Evolutionary conservation across 2,797 vertebrate genomes (phyloP).

Genomic region (Galaxias olidus): DNA sequence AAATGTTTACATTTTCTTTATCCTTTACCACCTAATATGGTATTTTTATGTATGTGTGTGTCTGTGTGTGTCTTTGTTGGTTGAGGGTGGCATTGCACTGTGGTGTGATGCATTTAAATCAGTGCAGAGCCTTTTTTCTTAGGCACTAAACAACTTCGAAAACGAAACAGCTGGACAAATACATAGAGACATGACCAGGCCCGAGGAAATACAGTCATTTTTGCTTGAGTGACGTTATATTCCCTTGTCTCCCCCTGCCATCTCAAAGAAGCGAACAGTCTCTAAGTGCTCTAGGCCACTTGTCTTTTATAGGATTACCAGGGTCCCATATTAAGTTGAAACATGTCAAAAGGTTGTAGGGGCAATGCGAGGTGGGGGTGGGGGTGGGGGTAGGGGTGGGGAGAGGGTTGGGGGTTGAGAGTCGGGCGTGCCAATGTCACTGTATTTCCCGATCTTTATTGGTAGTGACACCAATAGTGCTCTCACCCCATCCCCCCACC

Average conservation of each 20-base stretch:
- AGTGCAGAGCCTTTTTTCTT: background rate
- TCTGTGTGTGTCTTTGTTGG: slow-evolving; percentile 11
- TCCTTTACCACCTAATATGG: background rate
- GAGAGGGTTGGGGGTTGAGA: slow-evolving; percentile 46
- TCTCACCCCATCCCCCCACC: background rate
- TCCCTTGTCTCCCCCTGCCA: slow-evolving; percentile 29
- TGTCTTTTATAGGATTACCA: slow-evolving; percentile 64
- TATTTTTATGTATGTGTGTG: slow-evolving; percentile 14
- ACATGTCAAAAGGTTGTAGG: slow-evolving; percentile 61
- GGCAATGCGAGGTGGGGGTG: no score
- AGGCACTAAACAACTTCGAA: slow-evolving; percentile 10
- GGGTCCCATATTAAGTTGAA: slow-evolving; percentile 62
- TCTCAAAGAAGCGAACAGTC: slow-evolving; percentile 31
- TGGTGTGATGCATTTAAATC: no score
- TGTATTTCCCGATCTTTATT: slow-evolving; percentile 58
- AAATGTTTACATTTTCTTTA: no score
- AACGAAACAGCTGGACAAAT: slow-evolving; percentile 2
- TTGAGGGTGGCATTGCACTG: background rate
- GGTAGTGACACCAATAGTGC: slow-evolving; percentile 26
- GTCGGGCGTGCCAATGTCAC: slow-evolving; percentile 60
- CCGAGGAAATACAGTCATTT: slow-evolving; percentile 13
- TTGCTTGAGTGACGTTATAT: slow-evolving; percentile 34
- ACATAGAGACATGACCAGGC: background rate
- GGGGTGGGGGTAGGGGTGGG: slow-evolving; percentile 39
- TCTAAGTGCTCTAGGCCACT: slow-evolving; percentile 65